Conservation (phyloP, 2,888 invertebrate genomes). For the Phyto melanocephala region DNA sequence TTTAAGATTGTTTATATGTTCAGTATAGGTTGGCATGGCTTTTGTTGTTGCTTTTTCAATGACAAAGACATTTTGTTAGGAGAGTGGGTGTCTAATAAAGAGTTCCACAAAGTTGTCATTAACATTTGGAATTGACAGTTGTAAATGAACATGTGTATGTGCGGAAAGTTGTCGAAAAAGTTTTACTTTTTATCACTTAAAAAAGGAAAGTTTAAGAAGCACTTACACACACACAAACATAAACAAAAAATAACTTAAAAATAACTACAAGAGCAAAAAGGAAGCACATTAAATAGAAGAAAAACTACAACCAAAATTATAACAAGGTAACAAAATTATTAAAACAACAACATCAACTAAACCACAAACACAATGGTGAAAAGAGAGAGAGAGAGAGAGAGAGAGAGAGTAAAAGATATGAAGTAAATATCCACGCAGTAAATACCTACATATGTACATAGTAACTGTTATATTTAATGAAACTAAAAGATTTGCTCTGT, state of each 20-base stretch:
- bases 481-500: background rate
- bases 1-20: background rate
- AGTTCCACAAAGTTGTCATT: constrained; percentile 46
- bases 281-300: background rate
- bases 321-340: constrained; percentile 16
- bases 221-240: background rate
- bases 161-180: constrained; percentile 11
- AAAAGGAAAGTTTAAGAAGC: constrained; percentile 14
- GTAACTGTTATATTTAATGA: background rate
- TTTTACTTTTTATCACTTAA: constrained; percentile 22
- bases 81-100: background rate
- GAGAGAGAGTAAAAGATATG: background rate
- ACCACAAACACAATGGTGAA: too few species aligned
- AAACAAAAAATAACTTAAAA: background rate
- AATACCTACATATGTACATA: too few species aligned
- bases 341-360: background rate
- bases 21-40: too few species aligned
- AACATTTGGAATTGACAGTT: constrained; percentile 50
- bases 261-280: background rate
- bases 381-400: background rate
- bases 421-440: background rate
- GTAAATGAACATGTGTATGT: constrained; percentile 35
- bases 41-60: too few species aligned
- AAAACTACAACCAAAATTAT: background rate
- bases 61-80: background rate